Evolutionary conservation across 2,113 vertebrate genomes (phyloP).

Genomic region (Ariopsis seemanni): DNA sequence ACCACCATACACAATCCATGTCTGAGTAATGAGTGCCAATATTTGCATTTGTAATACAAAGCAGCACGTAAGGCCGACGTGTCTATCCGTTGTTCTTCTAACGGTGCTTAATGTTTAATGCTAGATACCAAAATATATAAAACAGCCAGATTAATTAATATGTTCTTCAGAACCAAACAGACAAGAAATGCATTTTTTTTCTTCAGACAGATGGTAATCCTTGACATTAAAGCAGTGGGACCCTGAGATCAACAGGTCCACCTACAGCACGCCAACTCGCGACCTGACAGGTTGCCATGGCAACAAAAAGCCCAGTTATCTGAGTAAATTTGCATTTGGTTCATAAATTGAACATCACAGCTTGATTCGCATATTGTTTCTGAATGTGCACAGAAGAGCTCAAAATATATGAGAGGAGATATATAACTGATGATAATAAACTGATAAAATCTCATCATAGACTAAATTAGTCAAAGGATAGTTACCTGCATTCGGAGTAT

Average conservation of each 20-base stretch:
- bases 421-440: not conserved
- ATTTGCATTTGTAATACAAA: not conserved
- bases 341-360: slow-evolving; percentile 39
- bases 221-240: slow-evolving; percentile 21
- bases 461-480: slow-evolving; percentile 5
- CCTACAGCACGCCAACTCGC: slow-evolving; percentile 49
- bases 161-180: not conserved
- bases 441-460: not conserved
- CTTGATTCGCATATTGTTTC: not conserved
- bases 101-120: not conserved
- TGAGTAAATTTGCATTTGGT: slow-evolving; percentile 44
- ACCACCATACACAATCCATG: not conserved
- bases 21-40: not conserved
- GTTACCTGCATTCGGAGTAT: not conserved
- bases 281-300: slow-evolving; percentile 80
- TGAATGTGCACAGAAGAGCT: not conserved
- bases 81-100: not conserved
- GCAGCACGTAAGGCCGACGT: not conserved
- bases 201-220: slow-evolving; percentile 32
- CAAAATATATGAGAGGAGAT: not conserved
- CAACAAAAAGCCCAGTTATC: slow-evolving; percentile 79
- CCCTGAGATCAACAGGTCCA: slow-evolving; percentile 45
- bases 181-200: not conserved
- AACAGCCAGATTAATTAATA: not conserved
- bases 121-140: not conserved